These are phyloP conservation scores for Cirrhinus molitorella DNA, from an alignment of 2,797 vertebrate genomes.

Conservation along the genomic window DNA sequence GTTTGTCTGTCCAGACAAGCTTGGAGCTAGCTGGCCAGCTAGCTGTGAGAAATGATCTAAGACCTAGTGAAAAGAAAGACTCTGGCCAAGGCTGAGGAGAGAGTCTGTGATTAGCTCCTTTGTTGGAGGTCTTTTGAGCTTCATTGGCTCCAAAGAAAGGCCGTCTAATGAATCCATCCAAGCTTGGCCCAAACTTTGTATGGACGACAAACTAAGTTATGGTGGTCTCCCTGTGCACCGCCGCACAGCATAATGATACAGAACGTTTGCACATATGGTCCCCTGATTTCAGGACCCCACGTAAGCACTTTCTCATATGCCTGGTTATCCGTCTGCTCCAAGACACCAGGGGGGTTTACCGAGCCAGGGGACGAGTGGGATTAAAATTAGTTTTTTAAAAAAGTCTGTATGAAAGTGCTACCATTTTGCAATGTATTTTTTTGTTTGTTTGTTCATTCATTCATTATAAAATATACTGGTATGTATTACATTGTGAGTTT, in stretches of 20 bases:
- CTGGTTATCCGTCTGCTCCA: conserved; percentile 61
- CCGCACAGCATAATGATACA: conserved; percentile 78
- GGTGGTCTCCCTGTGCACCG: conserved; percentile 80
- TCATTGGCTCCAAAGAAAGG: conserved; percentile 89
- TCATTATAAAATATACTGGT: neutral
- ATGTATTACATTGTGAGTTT: neutral
- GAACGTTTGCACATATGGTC: conserved; percentile 82
- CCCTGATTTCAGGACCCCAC: conserved; percentile 71
- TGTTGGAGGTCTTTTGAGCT: conserved; percentile 89
- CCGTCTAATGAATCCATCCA: conserved; percentile 89
- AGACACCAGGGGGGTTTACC: conserved; percentile 14
- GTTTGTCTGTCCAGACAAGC: conserved; percentile 39
- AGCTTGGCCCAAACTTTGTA: conserved; percentile 89
- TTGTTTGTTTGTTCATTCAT: neutral
- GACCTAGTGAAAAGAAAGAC: conserved; percentile 60
- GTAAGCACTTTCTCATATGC: conserved; percentile 77
- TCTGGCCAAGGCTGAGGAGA: conserved; percentile 63
- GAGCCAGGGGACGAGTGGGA: neutral
- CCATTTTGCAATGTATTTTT: neutral
- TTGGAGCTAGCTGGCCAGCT: conserved; percentile 49
- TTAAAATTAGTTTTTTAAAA: neutral
- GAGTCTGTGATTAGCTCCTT: conserved; percentile 89
- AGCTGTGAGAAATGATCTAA: conserved; percentile 59
- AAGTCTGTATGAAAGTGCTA: neutral
- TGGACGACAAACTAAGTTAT: conserved; percentile 89